Conservation (phyloP, 2,888 invertebrate genomes). For the Caradrina clavipalpis region DNA sequence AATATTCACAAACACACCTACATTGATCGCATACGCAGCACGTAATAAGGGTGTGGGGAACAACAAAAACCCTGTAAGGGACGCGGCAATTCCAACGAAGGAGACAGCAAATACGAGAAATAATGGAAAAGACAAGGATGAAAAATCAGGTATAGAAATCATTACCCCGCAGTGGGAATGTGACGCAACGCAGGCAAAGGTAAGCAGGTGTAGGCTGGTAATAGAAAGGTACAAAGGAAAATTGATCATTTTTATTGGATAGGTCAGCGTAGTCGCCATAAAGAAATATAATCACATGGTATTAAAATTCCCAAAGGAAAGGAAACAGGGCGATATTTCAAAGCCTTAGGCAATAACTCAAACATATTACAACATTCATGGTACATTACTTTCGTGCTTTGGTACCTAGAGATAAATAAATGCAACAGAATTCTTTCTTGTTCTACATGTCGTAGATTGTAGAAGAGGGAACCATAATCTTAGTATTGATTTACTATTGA, state of each 20-base stretch:
- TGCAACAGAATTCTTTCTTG: slow-evolving; percentile 5
- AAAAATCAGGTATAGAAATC: slow-evolving; percentile 82
- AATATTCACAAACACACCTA: slow-evolving; percentile 77
- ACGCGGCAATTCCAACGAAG: slow-evolving; percentile 73
- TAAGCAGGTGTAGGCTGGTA: slow-evolving; percentile 85
- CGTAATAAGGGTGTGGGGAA: slow-evolving; percentile 86
- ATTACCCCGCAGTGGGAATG: slow-evolving; percentile 84
- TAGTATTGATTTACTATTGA: no score
- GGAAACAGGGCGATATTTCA: slow-evolving; percentile 42
- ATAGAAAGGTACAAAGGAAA: slow-evolving; percentile 83
- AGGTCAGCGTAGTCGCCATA: slow-evolving; percentile 78
- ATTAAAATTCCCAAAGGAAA: slow-evolving; percentile 52
- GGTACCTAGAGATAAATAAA: slow-evolving; percentile 14
- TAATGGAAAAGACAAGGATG: slow-evolving; percentile 75
- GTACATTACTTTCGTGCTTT: slow-evolving; percentile 3
- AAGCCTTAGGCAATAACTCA: slow-evolving; percentile 36
- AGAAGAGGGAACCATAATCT: no score
- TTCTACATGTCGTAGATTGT: neutral
- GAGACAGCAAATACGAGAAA: slow-evolving; percentile 71
- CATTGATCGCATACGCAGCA: slow-evolving; percentile 78
- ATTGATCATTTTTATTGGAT: slow-evolving; percentile 79
- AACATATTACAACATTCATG: slow-evolving; percentile 32
- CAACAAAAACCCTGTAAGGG: slow-evolving; percentile 83
- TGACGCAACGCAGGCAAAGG: slow-evolving; percentile 82
- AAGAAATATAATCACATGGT: slow-evolving; percentile 62